Evolutionary conservation across 2,888 invertebrate genomes (phyloP).

Genomic region (Brachycybe producta): DNA sequence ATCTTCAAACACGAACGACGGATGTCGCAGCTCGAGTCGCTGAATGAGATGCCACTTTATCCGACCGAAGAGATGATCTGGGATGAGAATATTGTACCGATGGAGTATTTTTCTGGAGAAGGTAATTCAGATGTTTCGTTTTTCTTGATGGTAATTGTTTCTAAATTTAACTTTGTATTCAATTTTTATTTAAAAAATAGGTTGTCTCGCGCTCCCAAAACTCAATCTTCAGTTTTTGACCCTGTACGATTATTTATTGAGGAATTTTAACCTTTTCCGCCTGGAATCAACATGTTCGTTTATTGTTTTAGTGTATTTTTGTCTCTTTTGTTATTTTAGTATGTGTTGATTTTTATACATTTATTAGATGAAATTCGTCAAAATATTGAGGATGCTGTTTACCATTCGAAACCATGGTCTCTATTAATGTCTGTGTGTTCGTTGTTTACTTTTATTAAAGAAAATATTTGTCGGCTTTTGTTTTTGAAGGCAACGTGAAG

Average conservation of each 20-base stretch:
- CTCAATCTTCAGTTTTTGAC: constrained; percentile 96
- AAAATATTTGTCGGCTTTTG: neutral
- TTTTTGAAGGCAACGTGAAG: constrained; percentile 61
- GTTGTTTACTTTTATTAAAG: neutral
- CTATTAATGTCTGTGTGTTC: constrained; percentile 21
- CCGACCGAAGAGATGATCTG: constrained; percentile 96
- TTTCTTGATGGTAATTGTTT: constrained; percentile 1
- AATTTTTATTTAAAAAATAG: constrained; percentile 8
- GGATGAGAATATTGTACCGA: constrained; percentile 98
- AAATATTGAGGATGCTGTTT: constrained; percentile 94
- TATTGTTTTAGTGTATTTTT: neutral
- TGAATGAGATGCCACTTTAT: constrained; percentile 96
- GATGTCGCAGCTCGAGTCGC: constrained; percentile 78
- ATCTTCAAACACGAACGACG: constrained; percentile 58
- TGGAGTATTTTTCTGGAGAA: constrained; percentile 92
- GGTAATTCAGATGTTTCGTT: constrained; percentile 33
- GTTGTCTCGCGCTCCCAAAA: constrained; percentile 89
- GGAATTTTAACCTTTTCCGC: constrained; percentile 94
- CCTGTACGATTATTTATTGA: constrained; percentile 87
- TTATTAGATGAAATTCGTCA: constrained; percentile 85
- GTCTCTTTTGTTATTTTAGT: constrained; percentile 7
- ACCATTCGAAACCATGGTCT: constrained; percentile 87
- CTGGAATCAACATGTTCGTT: constrained; percentile 90
- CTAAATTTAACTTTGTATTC: neutral
- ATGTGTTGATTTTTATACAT: neutral